Evolutionary conservation across 2,888 invertebrate species (phyloP), one percentile per base, ranked within the genome.

Genomic region (Lampropteryx suffumata): DNA sequence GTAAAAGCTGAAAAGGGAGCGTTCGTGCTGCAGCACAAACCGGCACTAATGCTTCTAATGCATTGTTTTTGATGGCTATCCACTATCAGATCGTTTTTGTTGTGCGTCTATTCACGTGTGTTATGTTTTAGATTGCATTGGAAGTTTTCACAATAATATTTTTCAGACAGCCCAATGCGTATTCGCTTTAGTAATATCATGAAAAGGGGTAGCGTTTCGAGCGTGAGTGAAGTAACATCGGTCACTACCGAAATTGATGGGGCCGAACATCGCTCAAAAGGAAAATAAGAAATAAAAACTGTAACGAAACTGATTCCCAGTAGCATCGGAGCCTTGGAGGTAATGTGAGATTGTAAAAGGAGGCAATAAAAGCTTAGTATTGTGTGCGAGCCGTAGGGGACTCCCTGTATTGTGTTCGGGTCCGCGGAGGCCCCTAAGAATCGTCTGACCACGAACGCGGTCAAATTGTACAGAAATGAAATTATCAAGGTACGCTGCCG

Each of bases 391-490:
- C 84, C 87, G 82, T 82, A 79, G 86, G 87, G 88, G 84, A 82
- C 79, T 77, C 74, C 72, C 69, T 75, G 88, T 85, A 89, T 89
- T 89, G 87, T 89, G 71, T 79, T 80, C 77, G 83, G 79, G 78
- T 73, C 88, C 86, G 74, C 76, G 70, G 85, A 80, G 87, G 80
- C 76, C 82, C 81, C 82, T 79, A 84, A 84, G 86, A 85, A 84
- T 84, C 85, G 87, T 71, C 88, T 84, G 88, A 87, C 88, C 88
- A 85, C 86, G 83, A 82, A 76, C 83, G 84, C 89, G 90, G 87
- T 89, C 90, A 90, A 90, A 90, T 90, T 90, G 90, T 90, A 89
- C 89, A 90, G 90, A 90, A 90, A 90, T 90, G 90, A 89, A 90
- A 90, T 90, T 90, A 90, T 90, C 90, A 90, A 90, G 90, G 90